Conservation (phyloP, 2,113 vertebrate species). For the Athene cunicularia region DNA sequence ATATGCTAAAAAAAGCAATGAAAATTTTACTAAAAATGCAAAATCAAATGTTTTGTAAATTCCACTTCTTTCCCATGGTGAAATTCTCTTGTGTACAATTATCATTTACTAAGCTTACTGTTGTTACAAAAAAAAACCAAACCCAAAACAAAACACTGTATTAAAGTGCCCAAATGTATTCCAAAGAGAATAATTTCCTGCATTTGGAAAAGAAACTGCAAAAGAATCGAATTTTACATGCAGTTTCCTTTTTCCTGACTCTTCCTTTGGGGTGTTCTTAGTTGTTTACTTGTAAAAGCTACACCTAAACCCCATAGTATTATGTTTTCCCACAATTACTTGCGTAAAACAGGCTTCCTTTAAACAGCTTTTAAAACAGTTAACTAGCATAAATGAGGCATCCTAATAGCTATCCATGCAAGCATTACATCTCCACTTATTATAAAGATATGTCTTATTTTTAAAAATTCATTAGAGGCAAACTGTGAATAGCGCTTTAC, state of each 20-base stretch:
- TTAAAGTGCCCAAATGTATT: background rate
- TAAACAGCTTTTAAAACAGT: background rate
- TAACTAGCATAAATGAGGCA: background rate
- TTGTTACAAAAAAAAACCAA: background rate
- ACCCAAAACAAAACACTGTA: background rate
- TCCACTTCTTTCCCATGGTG: background rate
- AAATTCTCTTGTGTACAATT: slow-evolving; percentile 22
- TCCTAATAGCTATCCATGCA: background rate
- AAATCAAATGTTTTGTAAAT: background rate
- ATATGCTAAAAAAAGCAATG: background rate
- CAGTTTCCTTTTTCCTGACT: slow-evolving; percentile 68
- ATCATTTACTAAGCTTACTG: background rate
- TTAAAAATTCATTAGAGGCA: background rate
- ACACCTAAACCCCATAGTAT: slow-evolving; percentile 41
- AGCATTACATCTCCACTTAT: background rate
- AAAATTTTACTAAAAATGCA: background rate
- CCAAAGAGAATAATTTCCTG: slow-evolving; percentile 22
- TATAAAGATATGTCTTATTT: background rate
- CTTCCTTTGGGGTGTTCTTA: slow-evolving; percentile 35
- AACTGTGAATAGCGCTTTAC: background rate
- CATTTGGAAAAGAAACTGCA: slow-evolving; percentile 4
- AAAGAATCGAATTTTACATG: slow-evolving; percentile 54
- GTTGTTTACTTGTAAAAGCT: slow-evolving; percentile 66
- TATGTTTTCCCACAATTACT: slow-evolving; percentile 7
- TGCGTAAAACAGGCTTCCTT: background rate